Conservation (phyloP, 2,797 vertebrate species). For the Coccyzus lansbergi region DNA sequence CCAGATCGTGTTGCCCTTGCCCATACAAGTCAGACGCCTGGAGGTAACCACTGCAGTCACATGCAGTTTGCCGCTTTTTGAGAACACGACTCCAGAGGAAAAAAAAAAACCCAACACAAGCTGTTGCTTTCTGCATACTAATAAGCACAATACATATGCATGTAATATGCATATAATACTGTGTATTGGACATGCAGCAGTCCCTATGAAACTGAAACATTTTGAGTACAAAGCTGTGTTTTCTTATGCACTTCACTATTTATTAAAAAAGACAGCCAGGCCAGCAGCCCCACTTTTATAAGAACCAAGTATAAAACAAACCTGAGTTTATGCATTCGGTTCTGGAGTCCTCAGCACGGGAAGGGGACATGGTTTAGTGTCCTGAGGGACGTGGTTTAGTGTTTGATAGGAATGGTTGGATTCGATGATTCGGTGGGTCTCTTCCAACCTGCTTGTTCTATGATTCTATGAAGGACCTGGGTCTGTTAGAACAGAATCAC, state of each 20-base stretch:
- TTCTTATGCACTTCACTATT: not conserved
- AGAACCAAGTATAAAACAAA: not conserved
- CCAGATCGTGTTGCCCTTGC: not conserved
- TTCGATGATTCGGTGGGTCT: too few relatives aligned
- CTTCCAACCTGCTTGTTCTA: too few relatives aligned
- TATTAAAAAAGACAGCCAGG: not conserved
- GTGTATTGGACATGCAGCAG: not conserved
- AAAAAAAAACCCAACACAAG: not conserved
- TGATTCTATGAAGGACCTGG: too few relatives aligned
- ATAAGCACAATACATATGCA: not conserved
- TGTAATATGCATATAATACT: not conserved
- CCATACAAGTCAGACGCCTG: rapidly evolving
- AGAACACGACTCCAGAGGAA: not conserved
- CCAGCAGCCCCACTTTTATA: not conserved
- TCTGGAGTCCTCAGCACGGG: too few relatives aligned
- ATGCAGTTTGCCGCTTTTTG: not conserved
- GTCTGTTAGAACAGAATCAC: too few relatives aligned
- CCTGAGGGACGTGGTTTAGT: too few relatives aligned
- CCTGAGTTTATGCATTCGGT: not conserved
- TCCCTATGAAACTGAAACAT: not conserved
- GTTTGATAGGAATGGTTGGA: too few relatives aligned
- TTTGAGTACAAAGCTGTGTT: not conserved
- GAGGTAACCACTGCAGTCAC: not conserved
- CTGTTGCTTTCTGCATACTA: not conserved
- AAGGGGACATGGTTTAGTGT: too few relatives aligned